Evolutionary conservation across 2,113 vertebrate species (phyloP).

Genomic region (Mionectes macconnelli): DNA sequence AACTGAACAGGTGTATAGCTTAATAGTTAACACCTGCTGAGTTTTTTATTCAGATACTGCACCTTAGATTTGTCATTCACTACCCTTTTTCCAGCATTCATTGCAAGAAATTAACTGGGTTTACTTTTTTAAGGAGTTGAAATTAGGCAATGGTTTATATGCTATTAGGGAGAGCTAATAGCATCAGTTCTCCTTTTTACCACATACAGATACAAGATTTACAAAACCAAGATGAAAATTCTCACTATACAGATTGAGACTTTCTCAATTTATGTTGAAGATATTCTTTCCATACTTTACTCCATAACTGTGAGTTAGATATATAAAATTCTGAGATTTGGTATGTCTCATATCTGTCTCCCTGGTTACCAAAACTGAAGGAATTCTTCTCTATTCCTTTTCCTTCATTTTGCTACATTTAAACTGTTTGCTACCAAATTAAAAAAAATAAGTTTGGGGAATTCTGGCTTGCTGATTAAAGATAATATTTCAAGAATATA

Average conservation of each 20-base stretch:
- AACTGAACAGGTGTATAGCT: neutral
- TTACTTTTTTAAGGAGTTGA: neutral
- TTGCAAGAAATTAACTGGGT: neutral
- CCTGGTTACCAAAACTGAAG: neutral
- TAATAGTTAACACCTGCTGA: neutral
- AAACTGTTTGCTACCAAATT: neutral
- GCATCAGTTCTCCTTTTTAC: neutral
- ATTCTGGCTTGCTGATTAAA: neutral
- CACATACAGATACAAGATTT: neutral
- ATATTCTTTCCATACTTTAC: neutral
- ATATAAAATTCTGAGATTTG: neutral
- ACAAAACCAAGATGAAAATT: neutral
- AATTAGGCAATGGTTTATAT: neutral
- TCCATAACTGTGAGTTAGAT: neutral
- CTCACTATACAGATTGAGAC: neutral
- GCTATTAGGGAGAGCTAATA: neutral
- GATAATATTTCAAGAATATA: neutral
- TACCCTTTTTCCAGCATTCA: neutral
- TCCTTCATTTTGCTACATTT: neutral
- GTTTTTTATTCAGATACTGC: neutral
- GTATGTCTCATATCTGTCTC: neutral
- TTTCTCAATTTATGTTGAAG: neutral
- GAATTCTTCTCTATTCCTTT: neutral
- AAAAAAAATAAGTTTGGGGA: neutral
- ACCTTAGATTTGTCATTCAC: neutral